Evolutionary conservation across 2,888 invertebrate genomes (phyloP).

Genomic region (Amphipoea lucens): DNA sequence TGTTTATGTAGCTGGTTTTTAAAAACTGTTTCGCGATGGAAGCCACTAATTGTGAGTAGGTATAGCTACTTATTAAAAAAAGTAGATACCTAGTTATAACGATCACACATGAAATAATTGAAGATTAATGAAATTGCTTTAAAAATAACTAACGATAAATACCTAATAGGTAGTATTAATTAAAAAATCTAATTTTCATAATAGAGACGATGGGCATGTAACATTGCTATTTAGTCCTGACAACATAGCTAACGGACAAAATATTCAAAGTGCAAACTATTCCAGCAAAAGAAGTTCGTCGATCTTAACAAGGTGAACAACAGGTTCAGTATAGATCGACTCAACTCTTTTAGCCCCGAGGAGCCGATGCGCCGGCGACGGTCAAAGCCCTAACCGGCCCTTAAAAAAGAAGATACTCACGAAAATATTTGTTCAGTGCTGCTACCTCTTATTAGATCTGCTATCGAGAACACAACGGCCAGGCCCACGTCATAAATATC

Average conservation of each 20-base stretch:
- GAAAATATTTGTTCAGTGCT: slow-evolving; percentile 81
- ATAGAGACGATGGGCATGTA: slow-evolving; percentile 13
- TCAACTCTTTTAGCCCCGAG: slow-evolving; percentile 76
- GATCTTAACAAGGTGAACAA: slow-evolving; percentile 81
- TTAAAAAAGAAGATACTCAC: slow-evolving; percentile 77
- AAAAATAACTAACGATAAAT: neutral
- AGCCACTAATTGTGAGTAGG: neutral
- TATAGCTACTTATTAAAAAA: neutral
- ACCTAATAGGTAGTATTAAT: neutral
- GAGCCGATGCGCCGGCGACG: slow-evolving; percentile 68
- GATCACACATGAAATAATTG: neutral
- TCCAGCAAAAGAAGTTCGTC: slow-evolving; percentile 76
- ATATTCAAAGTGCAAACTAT: slow-evolving; percentile 66
- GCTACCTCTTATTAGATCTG: slow-evolving; percentile 65
- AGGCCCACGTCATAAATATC: slow-evolving; percentile 74
- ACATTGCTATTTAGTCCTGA: slow-evolving; percentile 31
- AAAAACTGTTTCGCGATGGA: neutral
- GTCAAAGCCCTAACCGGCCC: slow-evolving; percentile 77
- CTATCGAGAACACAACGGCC: slow-evolving; percentile 72
- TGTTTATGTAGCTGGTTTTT: slow-evolving; percentile 10
- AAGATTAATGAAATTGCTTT: neutral
- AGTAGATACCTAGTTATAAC: too few relatives aligned
- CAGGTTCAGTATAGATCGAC: slow-evolving; percentile 80
- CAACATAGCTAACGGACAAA: slow-evolving; percentile 43
- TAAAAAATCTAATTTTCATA: slow-evolving; percentile 10